Percentiles rank a stretch among this genome's conserved stretches.
Conservation (phyloP, 2,888 invertebrate genomes). For the Drosophila ezoana region DNA sequence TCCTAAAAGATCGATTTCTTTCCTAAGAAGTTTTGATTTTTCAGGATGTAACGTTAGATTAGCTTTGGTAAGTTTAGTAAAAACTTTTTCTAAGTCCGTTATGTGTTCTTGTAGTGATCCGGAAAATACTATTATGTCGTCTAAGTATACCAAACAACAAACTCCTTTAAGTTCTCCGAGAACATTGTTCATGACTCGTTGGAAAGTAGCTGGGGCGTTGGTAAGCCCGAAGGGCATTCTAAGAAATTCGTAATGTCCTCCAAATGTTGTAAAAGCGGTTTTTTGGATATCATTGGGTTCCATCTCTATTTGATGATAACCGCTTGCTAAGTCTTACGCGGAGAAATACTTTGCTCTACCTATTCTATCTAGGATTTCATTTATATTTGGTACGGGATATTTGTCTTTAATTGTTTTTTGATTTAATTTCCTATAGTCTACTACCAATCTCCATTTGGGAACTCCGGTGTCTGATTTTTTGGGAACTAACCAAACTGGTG, state of each 20-base stretch:
- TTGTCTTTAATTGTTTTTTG: no score
- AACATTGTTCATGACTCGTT: conserved; percentile 3
- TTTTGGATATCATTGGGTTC: not conserved
- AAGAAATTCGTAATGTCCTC: no score
- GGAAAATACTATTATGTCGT: conserved; percentile 19
- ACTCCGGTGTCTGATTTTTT: not conserved
- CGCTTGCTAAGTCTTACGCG: no score
- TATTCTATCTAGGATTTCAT: no score
- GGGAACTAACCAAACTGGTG: no score
- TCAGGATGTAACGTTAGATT: no score
- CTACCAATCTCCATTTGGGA: no score
- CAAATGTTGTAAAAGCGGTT: not conserved
- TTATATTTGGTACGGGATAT: no score
- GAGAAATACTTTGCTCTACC: no score
- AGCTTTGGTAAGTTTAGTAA: no score
- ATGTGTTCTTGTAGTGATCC: conserved; percentile 9
- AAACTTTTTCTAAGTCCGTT: not conserved
- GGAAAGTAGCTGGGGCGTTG: conserved; percentile 15
- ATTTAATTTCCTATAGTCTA: no score
- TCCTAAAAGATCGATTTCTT: not conserved
- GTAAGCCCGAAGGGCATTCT: not conserved
- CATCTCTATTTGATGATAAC: not conserved
- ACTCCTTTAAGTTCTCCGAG: conserved; percentile 8
- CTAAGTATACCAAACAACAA: conserved; percentile 15
- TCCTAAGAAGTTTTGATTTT: not conserved